phyloP scores from a whole-genome alignment of 1,140 invertebrate genomes.

The Coenobita brevimanus region DNA sequence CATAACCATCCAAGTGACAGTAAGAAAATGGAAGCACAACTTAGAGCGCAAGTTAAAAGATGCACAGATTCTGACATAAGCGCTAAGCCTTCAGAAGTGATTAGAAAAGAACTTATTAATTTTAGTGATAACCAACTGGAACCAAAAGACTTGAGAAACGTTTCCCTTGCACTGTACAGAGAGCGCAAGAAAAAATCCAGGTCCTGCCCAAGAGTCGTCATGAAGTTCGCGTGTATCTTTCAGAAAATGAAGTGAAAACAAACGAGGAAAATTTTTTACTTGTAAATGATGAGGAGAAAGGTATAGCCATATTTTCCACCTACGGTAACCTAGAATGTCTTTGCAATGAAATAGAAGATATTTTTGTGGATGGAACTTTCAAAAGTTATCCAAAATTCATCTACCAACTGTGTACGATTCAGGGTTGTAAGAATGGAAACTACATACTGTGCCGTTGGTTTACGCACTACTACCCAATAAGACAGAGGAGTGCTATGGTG shows the following conservation, averaged over 20 bases:
- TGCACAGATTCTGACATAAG: background rate
- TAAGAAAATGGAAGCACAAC: slow-evolving; percentile 26
- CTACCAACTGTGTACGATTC: background rate
- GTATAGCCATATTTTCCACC: background rate
- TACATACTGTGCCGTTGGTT: background rate
- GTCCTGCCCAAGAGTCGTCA: background rate
- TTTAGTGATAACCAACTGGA: slow-evolving; percentile 2
- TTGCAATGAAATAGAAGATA: background rate
- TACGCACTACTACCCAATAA: background rate
- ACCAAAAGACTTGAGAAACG: background rate
- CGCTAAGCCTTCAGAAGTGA: slow-evolving; percentile 23
- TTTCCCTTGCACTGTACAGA: background rate
- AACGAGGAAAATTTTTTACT: background rate
- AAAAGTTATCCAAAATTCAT: slow-evolving; percentile 8
- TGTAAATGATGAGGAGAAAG: background rate
- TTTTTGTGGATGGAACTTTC: slow-evolving; percentile 16
- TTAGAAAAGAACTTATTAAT: slow-evolving; percentile 23
- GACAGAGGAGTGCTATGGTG: slow-evolving; percentile 2
- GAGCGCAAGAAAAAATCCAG: background rate
- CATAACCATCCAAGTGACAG: slow-evolving; percentile 32
- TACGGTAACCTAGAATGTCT: background rate
- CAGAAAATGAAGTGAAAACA: background rate
- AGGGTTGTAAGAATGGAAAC: background rate
- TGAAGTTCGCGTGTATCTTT: slow-evolving; percentile 12
- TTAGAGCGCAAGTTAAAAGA: slow-evolving; percentile 32